These are phyloP conservation scores for Galleria mellonella DNA, from an alignment of 1,140 invertebrate genomes.

Conservation along the genomic window DNA sequence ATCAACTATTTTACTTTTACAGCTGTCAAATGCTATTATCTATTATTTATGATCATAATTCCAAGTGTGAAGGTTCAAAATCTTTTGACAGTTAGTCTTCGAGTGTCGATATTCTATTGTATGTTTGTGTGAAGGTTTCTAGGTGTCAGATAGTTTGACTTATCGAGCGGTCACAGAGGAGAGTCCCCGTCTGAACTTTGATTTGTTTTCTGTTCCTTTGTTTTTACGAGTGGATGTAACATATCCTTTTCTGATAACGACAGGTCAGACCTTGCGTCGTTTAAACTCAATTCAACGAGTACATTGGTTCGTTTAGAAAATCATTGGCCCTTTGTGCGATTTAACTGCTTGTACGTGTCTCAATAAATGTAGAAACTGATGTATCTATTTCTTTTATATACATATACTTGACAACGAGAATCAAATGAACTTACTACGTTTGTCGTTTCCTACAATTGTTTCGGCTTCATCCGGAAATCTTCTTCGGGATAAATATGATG, in stretches of 20 bases:
- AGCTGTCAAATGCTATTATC: conserved; percentile 11
- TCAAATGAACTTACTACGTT: no score
- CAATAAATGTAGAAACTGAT: no score
- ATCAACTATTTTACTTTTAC: conserved; percentile 34
- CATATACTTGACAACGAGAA: no score
- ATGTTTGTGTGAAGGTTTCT: conserved; percentile 9
- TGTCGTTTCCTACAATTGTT: no score
- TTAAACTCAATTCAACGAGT: no score
- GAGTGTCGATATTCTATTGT: neutral
- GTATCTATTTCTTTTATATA: no score
- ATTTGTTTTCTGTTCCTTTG: conserved; percentile 14
- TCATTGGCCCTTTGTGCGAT: neutral
- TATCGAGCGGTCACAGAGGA: conserved; percentile 12
- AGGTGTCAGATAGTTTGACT: conserved; percentile 29
- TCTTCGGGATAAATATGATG: no score
- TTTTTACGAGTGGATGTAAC: conserved; percentile 8
- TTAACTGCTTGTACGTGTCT: no score
- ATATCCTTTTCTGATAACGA: conserved; percentile 5
- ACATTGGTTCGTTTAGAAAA: neutral
- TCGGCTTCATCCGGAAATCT: no score
- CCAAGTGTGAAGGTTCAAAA: conserved; percentile 19
- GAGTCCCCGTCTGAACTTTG: conserved; percentile 15
- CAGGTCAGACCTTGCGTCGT: conserved; percentile 3
- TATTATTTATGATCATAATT: conserved; percentile 19
- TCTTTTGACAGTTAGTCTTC: conserved; percentile 1